These are phyloP conservation scores for Uromys caudimaculatus DNA, from an alignment of 2,797 vertebrate species.

Conservation along the genomic window DNA sequence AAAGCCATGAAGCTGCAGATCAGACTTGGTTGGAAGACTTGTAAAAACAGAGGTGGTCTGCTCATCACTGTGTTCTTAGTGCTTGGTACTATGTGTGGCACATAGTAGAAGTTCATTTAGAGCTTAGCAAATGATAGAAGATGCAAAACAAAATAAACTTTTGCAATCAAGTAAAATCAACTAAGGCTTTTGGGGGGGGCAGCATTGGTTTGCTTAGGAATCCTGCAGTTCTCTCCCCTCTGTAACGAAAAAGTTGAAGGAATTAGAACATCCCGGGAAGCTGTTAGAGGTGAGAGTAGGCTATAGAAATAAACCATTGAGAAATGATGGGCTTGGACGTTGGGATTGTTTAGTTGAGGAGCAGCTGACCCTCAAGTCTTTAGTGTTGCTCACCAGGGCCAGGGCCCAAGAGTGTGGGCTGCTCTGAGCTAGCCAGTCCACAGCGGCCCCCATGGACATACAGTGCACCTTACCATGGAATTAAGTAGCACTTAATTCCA, in stretches of 20 bases:
- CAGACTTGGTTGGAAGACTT: neutral
- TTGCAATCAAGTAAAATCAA: neutral
- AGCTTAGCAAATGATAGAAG: neutral
- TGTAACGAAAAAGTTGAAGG: constrained; percentile 1
- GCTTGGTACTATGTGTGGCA: neutral
- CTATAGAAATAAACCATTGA: neutral
- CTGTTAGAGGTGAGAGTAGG: neutral
- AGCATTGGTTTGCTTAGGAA: constrained; percentile 22
- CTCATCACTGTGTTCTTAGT: neutral
- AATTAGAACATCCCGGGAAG: neutral
- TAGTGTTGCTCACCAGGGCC: neutral
- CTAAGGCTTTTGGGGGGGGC: neutral
- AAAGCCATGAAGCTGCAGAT: neutral
- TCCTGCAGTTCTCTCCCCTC: neutral
- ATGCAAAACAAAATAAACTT: neutral
- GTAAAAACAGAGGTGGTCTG: neutral
- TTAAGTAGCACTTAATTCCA: neutral
- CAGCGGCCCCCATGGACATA: neutral
- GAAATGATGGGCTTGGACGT: neutral
- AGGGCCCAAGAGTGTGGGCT: neutral
- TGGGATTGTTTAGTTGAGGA: neutral
- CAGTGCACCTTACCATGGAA: neutral
- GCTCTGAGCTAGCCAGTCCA: neutral
- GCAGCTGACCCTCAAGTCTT: neutral
- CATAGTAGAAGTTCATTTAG: neutral